A percentile compares a stretch with the other conserved stretches of the same genome.
Conservation (phyloP, 1,140 invertebrate species). For the Hesperophylax magnus region DNA sequence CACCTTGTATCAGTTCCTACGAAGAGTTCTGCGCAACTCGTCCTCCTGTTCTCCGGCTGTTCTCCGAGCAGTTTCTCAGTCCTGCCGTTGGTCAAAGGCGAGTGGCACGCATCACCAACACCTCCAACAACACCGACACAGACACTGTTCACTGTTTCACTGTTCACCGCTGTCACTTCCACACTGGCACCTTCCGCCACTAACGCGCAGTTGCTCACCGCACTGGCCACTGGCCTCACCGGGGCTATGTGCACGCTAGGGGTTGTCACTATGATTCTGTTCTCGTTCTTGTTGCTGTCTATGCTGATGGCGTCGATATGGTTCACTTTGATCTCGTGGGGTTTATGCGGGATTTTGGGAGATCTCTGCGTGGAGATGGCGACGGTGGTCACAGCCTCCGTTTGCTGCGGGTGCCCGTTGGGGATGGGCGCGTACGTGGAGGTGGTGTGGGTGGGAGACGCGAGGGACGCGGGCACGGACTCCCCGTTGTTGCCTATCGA, state of each 20-base stretch:
- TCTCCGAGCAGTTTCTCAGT: conserved; percentile 81
- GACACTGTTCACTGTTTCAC: conserved; percentile 38
- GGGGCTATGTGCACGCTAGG: conserved; percentile 13
- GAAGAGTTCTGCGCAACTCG: conserved; percentile 70
- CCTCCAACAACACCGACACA: conserved; percentile 19
- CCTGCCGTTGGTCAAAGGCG: conserved; percentile 74
- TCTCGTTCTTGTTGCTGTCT: conserved; percentile 10
- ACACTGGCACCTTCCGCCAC: conserved; percentile 46
- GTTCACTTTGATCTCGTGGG: conserved; percentile 40
- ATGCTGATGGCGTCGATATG: conserved; percentile 44
- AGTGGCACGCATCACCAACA: conserved; percentile 37
- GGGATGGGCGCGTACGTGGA: conserved; percentile 38
- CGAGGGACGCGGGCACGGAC: conserved; percentile 72
- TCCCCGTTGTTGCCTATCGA: conserved; percentile 78
- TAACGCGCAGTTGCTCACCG: conserved; percentile 46
- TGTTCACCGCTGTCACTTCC: conserved; percentile 47
- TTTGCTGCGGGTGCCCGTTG: conserved; percentile 58
- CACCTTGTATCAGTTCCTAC: conserved; percentile 71
- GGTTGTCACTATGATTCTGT: conserved; percentile 3
- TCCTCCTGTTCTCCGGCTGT: conserved; percentile 73
- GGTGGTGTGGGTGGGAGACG: conserved; percentile 60
- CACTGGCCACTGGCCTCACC: background rate
- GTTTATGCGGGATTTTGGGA: conserved; percentile 60
- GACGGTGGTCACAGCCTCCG: conserved; percentile 55
- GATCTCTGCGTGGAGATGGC: conserved; percentile 62